Evolutionary conservation across 2,888 invertebrate genomes (phyloP), one percentile per base, ranked within the genome.

Genomic region (Camptogramma bilineatum): DNA sequence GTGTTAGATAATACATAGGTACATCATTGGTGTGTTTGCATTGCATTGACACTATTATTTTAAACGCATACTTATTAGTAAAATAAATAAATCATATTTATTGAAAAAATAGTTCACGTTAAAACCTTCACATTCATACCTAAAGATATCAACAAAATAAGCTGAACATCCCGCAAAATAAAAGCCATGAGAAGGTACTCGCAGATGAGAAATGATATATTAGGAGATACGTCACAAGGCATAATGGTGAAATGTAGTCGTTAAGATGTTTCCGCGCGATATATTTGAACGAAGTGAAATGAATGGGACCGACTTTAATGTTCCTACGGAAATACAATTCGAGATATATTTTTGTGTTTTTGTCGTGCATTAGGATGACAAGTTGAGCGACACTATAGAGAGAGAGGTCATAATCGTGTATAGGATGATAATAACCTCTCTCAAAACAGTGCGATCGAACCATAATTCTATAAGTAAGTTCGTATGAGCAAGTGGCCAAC

Each of bases 211-310:
- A 61, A 61, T 61, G 61, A 55, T 71, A 68, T 71, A 67, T 66
- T 62, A 64, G 44, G 54, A 61, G 64, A 62, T 59, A 69, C 69
- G 75, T 74, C 75, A 72, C 68, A 63, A 61, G 64, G 66, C 75
- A 73, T 80, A 81, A 82, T 72, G 73, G 77, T 72, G 62, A 72
- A 62, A 68, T 68, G 63, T 64, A 73, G 78, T 78, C 82, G 79
- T 82, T 81, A 82, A 74, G 81, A 81, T 78, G 72, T 73, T 66
- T 74, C 72, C 69, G 60, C 55, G 50, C 66, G 76, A 77, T 81
- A 79, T 74, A 73, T 73, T 73, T 74, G 73, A 76, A 73, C 77
- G 76, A 79, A 79, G 80, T 73, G 76, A 75, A 79, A 81, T 77
- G 70, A 66, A 72, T 78, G 67, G 52, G 17, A 42, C 10, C 39